Base-by-base conservation (phyloP, 2,888 invertebrate species). In the Gryllus longicercus region DNA sequence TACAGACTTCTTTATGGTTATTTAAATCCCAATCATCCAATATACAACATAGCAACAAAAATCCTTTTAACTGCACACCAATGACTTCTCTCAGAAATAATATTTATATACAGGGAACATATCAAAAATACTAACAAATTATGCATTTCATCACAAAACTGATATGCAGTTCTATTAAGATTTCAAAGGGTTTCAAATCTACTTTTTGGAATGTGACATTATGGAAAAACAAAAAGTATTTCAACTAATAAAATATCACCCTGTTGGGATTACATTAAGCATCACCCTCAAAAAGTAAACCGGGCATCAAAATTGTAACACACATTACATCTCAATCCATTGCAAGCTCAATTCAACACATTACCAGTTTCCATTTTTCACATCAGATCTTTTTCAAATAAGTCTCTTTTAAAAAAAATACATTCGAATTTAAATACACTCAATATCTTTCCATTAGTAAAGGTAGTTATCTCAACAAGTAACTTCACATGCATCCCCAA, bases 321-420 rank as follows among this genome's bases (percentile, higher is more conserved):
- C 12, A 16, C 63, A 63, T 38, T 63, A 63, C 63, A 63, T 63
- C 63, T 14, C n/a, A 63, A 63, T 63, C 63, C 63, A 63, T 63
- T 18, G 14, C n/a, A 63, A 63, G 63, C 63, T 63, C 63, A 63
- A 63, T 63, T 63, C 63, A 63, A 63, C 63, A 63, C n/a, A 16
- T 63, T 63, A n/a, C n/a, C 63, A 63, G 63, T 63, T 63, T 18
- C n/a, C n/a, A 16, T n/a, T 63, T 14, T 63, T 63, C 63, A 63
- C 16, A 63, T 63, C n/a, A 63, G 16, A 18, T 63, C 14, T 38
- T 63, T 63, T 63, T 63, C 63, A 63, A 63, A 63, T n/a, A 63
- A 63, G 38, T 38, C 38, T 63, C 63, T 63, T n/a, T 63, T 63
- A 63, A 63, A 63, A 63, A 63, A 63, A 63, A 63, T 63, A 63